Base-by-base conservation (phyloP, 2,888 invertebrate genomes). In the Hanleya hanleyi region DNA sequence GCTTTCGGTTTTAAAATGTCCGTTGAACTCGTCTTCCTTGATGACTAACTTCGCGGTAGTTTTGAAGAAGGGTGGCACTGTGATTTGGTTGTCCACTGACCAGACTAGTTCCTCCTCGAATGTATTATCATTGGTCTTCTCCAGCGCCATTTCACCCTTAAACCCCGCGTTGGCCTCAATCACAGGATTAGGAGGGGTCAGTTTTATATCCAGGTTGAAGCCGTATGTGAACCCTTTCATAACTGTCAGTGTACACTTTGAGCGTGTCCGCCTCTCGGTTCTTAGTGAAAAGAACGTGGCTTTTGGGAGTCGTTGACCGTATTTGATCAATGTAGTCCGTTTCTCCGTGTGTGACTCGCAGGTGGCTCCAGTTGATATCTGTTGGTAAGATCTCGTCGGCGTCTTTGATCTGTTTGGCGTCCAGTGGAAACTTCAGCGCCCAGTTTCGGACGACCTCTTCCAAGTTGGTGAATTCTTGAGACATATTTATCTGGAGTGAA, bases 81-180 rank as follows among this genome's bases (percentile, higher is more conserved):
- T 83, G 18, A 91, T 88, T 75, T 85, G 84, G 71, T 85, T 89
- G 79, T 91, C 90, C 3, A 91, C 89, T 9, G 89, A 87, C 91
- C 91, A 91, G n/a, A 82, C 80, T 71, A 91, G 78, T 74, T 90
- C 89, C 73, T 90, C 89, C 71, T 90, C 90, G 66, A 87, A 84
- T 6, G 87, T 83, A 64, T 88, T 83, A 49, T 76, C 83, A 64
- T 82, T 88, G n/a, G 86, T 86, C 69, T 89, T 88, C 67, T 84
- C 83, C 49, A 90, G 81, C 62, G 83, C 80, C 76, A 90, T 81
- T 77, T 89, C 90, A 9, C 86, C 78, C 77, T 85, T 84, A 78
- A 90, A 90, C 0, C 91, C 91, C 18, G 89, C 90, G 69, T 89
- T 89, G 4, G 90, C 90, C 74, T 90, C 90, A 15, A 90, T 86